Evolutionary conservation across 2,888 invertebrate genomes (phyloP).

Genomic region (Ectemnius continuus): DNA sequence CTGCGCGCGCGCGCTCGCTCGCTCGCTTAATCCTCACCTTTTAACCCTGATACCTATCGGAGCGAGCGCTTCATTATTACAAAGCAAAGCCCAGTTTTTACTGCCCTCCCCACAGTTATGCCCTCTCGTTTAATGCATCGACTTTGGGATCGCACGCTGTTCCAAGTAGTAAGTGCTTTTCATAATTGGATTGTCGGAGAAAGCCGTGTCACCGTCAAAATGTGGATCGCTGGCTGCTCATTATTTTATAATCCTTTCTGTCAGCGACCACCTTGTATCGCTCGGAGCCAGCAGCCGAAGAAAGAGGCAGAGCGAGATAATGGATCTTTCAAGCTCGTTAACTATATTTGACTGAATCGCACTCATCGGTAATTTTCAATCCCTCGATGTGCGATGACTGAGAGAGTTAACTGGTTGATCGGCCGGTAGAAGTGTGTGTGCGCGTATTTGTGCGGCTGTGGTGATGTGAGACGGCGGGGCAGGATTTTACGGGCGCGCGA

Average conservation of each 20-base stretch:
- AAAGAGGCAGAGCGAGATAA: background rate
- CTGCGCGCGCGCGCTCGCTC: no score
- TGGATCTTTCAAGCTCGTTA: constrained; percentile 2
- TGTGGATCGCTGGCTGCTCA: background rate
- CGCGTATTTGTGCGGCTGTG: background rate
- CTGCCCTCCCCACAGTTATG: no score
- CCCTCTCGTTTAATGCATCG: no score
- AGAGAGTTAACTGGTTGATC: background rate
- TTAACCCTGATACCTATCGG: background rate
- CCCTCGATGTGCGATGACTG: background rate
- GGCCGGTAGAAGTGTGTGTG: no score
- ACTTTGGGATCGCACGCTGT: background rate
- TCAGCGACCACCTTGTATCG: background rate
- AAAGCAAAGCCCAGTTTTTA: background rate
- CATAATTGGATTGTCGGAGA: background rate
- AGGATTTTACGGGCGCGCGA: constrained; percentile 3
- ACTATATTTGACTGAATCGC: background rate
- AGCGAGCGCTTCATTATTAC: background rate
- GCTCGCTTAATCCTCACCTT: background rate
- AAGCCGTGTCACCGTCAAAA: background rate
- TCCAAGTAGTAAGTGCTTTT: background rate
- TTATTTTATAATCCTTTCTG: background rate
- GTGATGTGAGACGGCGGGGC: no score
- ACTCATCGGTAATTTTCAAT: constrained; percentile 1
- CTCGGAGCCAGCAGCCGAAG: background rate